Conservation (phyloP, 1,140 invertebrate species). For the Drosophila pectinifera region DNA sequence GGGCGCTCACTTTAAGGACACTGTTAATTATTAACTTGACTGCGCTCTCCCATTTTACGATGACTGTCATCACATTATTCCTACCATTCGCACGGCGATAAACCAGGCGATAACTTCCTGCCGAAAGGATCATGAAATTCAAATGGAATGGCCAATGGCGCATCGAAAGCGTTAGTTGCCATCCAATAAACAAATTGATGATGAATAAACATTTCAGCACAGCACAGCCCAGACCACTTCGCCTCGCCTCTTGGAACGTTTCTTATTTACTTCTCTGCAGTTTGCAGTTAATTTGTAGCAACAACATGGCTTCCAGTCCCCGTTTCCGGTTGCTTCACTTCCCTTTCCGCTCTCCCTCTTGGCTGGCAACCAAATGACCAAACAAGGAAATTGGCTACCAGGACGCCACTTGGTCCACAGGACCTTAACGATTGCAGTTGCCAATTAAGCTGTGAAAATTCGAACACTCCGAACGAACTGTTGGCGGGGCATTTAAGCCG, state of each 20-base stretch:
- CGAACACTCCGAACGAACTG: not conserved
- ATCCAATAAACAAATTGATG: constrained; percentile 64
- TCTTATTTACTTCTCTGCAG: constrained; percentile 49
- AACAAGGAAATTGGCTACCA: constrained; percentile 47
- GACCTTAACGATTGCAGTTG: constrained; percentile 23
- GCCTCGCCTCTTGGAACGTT: constrained; percentile 9
- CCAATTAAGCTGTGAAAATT: constrained; percentile 37
- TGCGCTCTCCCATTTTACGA: constrained; percentile 15
- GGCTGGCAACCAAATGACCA: constrained; percentile 37
- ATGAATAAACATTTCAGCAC: constrained; percentile 57
- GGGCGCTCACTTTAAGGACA: not conserved
- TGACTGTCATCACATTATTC: constrained; percentile 8
- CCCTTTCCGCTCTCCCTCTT: constrained; percentile 5
- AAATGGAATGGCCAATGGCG: constrained; percentile 29
- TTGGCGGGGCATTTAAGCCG: constrained; percentile 16
- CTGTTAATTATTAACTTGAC: constrained; percentile 36
- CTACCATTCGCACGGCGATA: constrained; percentile 32
- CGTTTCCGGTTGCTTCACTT: constrained; percentile 34
- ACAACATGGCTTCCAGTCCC: constrained; percentile 51
- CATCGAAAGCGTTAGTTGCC: constrained; percentile 34
- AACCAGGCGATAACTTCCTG: constrained; percentile 44
- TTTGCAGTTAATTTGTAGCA: constrained; percentile 70
- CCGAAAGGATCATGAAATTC: constrained; percentile 41
- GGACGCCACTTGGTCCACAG: constrained; percentile 13
- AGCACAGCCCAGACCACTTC: not conserved